A percentile compares a stretch with the other conserved stretches of the same genome.
These are phyloP conservation scores for Schizothorax lantsangensis DNA, from an alignment of 2,797 vertebrate genomes.

Conservation along the genomic window DNA sequence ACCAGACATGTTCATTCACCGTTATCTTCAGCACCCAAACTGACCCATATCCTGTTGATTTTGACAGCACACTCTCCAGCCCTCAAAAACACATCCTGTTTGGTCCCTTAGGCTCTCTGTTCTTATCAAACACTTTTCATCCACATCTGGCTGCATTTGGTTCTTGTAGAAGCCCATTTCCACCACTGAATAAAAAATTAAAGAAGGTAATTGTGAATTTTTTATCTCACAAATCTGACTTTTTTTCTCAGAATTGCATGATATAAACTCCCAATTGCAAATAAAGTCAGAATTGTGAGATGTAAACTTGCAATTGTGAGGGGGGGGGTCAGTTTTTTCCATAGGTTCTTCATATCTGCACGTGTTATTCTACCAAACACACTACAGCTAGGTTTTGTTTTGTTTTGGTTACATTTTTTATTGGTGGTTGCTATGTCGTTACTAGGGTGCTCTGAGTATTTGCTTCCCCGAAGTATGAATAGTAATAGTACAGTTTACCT, in stretches of 20 bases:
- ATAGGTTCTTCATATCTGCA: neutral
- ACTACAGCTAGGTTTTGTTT: neutral
- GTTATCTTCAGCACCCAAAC: conserved; percentile 57
- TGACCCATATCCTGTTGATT: conserved; percentile 58
- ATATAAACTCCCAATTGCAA: neutral
- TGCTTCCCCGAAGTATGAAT: neutral
- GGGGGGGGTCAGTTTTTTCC: too few relatives aligned
- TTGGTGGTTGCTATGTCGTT: neutral
- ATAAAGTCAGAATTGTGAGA: neutral
- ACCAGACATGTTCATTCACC: conserved; percentile 53
- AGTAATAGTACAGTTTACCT: neutral
- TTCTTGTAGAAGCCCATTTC: neutral
- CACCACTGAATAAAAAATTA: neutral
- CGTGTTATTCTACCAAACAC: neutral
- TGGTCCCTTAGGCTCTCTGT: neutral
- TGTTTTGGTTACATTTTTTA: neutral
- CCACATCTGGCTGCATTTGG: neutral
- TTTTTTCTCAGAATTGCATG: neutral
- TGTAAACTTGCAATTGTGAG: neutral
- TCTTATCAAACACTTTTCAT: neutral
- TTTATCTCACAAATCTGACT: neutral
- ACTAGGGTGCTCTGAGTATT: neutral
- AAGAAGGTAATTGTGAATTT: neutral
- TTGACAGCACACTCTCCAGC: conserved; percentile 29
- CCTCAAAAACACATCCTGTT: conserved; percentile 57